These are phyloP conservation scores for Arrhamphus sclerolepis DNA, from an alignment of 2,797 vertebrate species.

Conservation along the genomic window DNA sequence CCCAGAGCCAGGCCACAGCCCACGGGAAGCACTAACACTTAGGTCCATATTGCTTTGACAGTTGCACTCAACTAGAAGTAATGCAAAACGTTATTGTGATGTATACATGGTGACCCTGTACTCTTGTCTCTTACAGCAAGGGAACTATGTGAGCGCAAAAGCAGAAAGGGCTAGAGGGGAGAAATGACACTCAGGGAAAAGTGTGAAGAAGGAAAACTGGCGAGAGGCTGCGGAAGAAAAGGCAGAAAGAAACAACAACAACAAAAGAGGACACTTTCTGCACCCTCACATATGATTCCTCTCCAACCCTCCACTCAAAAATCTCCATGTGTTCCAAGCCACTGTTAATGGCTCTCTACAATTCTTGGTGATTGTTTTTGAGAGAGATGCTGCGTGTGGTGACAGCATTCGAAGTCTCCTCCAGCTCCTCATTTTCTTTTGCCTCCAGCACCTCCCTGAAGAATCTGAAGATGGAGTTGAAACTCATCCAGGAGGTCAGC, in stretches of 20 bases:
- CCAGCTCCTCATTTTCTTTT: constrained; percentile 77
- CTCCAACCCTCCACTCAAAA: not conserved
- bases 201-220: constrained; percentile 39
- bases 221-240: constrained; percentile 31
- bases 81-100: constrained; percentile 94
- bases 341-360: constrained; percentile 73
- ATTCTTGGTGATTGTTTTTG: constrained; percentile 90
- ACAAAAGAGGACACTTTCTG: constrained; percentile 33
- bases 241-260: constrained; percentile 12
- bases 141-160: constrained; percentile 46
- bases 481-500: constrained; percentile 95
- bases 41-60: constrained; percentile 96
- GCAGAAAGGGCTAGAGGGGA: constrained; percentile 47
- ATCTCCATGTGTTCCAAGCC: constrained; percentile 21
- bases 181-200: constrained; percentile 55
- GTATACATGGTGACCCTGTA: constrained; percentile 86
- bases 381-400: constrained; percentile 89
- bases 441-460: constrained; percentile 85
- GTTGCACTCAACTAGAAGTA: constrained; percentile 97
- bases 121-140: constrained; percentile 86
- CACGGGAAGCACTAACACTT: constrained; percentile 89
- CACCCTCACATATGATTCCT: constrained; percentile 14
- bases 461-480: constrained; percentile 92
- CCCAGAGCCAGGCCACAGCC: constrained; percentile 81
- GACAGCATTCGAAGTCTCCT: constrained; percentile 80